Evolutionary conservation across 2,113 vertebrate genomes (phyloP).

Genomic region (Oxygymnocypris stewartii): DNA sequence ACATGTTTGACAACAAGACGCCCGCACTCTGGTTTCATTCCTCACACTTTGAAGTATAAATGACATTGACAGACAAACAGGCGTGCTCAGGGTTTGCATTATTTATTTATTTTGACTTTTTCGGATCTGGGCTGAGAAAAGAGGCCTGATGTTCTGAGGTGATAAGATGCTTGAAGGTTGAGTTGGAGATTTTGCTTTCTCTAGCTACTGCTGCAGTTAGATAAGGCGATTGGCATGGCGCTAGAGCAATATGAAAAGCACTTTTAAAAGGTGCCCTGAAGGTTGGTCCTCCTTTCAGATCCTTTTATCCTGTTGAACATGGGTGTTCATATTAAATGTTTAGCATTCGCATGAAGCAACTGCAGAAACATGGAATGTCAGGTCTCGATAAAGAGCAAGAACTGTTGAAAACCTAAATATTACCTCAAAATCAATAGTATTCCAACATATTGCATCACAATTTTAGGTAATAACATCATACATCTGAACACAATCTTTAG

Average conservation of each 20-base stretch:
- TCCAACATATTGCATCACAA: not conserved
- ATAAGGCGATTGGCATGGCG: constrained; percentile 52
- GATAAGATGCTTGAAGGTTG: constrained; percentile 45
- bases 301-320: constrained; percentile 49
- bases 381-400: constrained; percentile 3
- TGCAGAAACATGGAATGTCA: constrained; percentile 15
- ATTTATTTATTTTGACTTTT: constrained; percentile 27
- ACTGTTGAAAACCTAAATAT: not conserved
- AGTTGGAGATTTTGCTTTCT: constrained; percentile 23
- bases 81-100: constrained; percentile 26
- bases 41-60: constrained; percentile 56
- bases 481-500: not conserved
- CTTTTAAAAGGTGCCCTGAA: constrained; percentile 46
- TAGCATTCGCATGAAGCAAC: constrained; percentile 6
- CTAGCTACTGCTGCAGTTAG: constrained; percentile 1
- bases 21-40: constrained; percentile 44
- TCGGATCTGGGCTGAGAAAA: not conserved
- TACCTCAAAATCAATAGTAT: not conserved
- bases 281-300: constrained; percentile 33
- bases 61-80: constrained; percentile 39
- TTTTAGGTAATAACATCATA: not conserved
- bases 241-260: constrained; percentile 38
- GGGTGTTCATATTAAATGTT: constrained; percentile 37
- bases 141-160: constrained; percentile 37
- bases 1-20: constrained; percentile 39